phyloP scores from a whole-genome alignment of 1,140 invertebrate genomes.

The Drosophila santomea region DNA sequence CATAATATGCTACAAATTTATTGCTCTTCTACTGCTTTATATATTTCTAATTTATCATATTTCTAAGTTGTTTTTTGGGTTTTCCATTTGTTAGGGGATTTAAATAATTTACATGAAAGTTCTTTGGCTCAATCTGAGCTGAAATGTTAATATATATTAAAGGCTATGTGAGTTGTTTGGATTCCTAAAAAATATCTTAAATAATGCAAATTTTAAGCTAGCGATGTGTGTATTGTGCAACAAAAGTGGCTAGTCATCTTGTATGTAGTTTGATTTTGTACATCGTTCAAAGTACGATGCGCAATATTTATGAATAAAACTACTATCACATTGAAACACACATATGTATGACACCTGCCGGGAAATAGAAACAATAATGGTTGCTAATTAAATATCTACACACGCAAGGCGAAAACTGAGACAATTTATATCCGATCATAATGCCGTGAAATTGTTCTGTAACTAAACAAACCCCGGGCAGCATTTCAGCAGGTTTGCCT shows the following conservation, averaged over 20 bases:
- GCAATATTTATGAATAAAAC: slow-evolving; percentile 73
- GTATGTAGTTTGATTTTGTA: slow-evolving; percentile 17
- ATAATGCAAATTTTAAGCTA: slow-evolving; percentile 38
- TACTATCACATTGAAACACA: slow-evolving; percentile 81
- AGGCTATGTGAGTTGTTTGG: slow-evolving; percentile 8
- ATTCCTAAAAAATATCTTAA: slow-evolving; percentile 24
- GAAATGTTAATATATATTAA: slow-evolving; percentile 30
- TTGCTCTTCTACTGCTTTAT: slow-evolving; percentile 56
- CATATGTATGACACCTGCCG: slow-evolving; percentile 39
- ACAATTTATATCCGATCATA: slow-evolving; percentile 27
- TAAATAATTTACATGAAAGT: slow-evolving; percentile 61
- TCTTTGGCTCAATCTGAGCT: slow-evolving; percentile 43
- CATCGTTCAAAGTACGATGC: slow-evolving; percentile 47
- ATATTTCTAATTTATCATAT: slow-evolving; percentile 27
- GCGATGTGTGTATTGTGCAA: slow-evolving; percentile 22
- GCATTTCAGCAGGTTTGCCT: slow-evolving; percentile 8
- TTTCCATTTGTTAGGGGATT: slow-evolving; percentile 16
- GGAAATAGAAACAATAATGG: slow-evolving; percentile 34
- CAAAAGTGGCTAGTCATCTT: slow-evolving; percentile 27
- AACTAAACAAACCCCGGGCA: slow-evolving; percentile 31
- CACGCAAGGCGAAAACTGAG: slow-evolving; percentile 55
- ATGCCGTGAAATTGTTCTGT: slow-evolving; percentile 44
- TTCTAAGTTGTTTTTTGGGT: slow-evolving; percentile 7
- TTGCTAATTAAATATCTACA: slow-evolving; percentile 58
- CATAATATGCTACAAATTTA: slow-evolving; percentile 72